Base-by-base conservation (phyloP, 2,797 vertebrate species). In the Neopelma chrysocephalum region DNA sequence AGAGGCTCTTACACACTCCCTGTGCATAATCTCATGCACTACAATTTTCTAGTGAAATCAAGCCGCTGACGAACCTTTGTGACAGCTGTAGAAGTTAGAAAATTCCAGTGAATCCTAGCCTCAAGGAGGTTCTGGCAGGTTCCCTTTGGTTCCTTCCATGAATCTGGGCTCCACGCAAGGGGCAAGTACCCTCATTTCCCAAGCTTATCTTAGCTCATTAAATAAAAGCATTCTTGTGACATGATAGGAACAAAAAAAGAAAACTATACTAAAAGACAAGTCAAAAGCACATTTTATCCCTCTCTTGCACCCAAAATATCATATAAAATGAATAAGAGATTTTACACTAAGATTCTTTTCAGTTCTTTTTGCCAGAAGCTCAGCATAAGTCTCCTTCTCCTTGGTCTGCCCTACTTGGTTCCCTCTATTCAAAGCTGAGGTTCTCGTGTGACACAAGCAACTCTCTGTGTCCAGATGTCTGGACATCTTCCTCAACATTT, bases 101-200 rank as follows among this genome's bases (percentile, higher is more conserved):
- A 90, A 47, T 27, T 42, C n/a, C 66, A 51, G 12, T 40, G 58
- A 82, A 60, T 83, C 61, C 15, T 12, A 60, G 6, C 26, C n/a
- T 65, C 22, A 23, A 12, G 71, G 16, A 31, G 34, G 22, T 79
- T 36, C 57, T 83, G 50, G 19, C 38, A 65, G 21, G 10, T 47
- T 85, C 50, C 9, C 16, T 76, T 84, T 66, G 29, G 38, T 69
- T 69, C 12, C 15, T 84, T 90, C 66, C 6, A 1, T 19, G 45
- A 7, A 6, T 29, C 76, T 69, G 36, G 32, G 19, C 21, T 64
- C 40, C 27, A 36, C 0, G 0, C 8, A 43, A 32, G 79, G 57
- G 25, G 4, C 27, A 51, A 56, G 48, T 4, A 56, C 12, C 2
- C 40, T 38, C 25, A 42, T 72, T 90, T 79, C 51, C 58, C 29